Percentiles rank a stretch among this genome's conserved stretches.
Evolutionary conservation across 2,113 vertebrate genomes (phyloP).

Genomic region (Emydura subglobosa): DNA sequence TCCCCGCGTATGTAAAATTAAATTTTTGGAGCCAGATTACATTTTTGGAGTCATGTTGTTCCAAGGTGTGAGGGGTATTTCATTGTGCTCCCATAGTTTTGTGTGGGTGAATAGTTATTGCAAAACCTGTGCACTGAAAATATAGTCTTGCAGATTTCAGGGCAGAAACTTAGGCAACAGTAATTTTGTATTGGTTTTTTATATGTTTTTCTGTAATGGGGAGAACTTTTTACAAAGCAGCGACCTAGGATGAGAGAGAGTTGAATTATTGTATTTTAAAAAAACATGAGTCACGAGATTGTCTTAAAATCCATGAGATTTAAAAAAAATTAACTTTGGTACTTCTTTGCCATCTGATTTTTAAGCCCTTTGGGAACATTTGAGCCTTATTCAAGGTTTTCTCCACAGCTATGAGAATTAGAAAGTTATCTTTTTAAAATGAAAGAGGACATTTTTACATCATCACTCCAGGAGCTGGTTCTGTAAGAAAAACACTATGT

Average conservation of each 20-base stretch:
- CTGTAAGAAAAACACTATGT: background rate
- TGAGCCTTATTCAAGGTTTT: background rate
- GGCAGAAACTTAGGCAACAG: background rate
- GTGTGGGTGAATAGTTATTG: background rate
- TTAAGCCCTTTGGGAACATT: background rate
- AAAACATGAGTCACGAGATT: background rate
- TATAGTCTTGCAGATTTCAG: background rate
- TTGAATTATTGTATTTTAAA: background rate
- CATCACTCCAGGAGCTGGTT: background rate
- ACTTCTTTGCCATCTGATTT: background rate
- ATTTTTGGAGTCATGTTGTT: background rate
- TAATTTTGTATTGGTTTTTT: background rate
- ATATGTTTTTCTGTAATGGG: background rate
- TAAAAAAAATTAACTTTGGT: background rate
- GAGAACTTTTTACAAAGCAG: background rate
- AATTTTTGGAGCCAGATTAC: background rate
- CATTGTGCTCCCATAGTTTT: background rate
- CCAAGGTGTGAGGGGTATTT: background rate
- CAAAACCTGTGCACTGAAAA: background rate
- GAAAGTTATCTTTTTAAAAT: background rate
- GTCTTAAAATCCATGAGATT: background rate
- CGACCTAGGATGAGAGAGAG: background rate
- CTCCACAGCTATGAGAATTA: background rate
- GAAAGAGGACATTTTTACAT: background rate
- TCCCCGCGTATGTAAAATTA: background rate